Conservation (phyloP, 2,113 vertebrate genomes). For the Forbesichthys papilliferus region DNA sequence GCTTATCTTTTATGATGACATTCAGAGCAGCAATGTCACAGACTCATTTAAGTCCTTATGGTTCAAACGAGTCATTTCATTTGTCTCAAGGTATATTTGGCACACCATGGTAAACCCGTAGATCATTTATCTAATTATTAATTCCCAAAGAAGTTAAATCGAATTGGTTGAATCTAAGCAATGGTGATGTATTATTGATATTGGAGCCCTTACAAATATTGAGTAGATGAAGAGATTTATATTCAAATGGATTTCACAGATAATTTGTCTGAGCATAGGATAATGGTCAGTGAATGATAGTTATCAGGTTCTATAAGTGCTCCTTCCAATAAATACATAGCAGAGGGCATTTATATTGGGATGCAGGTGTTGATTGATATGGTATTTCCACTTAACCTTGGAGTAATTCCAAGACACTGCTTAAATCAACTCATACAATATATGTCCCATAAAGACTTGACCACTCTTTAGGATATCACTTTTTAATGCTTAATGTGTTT, state of each 20-base stretch:
- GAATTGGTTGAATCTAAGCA: slow-evolving; percentile 49
- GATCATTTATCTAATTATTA: slow-evolving; percentile 61
- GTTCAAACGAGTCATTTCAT: slow-evolving; percentile 68
- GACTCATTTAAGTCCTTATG: slow-evolving; percentile 65
- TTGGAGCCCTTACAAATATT: slow-evolving; percentile 57
- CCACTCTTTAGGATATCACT: slow-evolving; percentile 68
- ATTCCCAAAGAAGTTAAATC: slow-evolving; percentile 55
- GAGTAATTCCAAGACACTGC: slow-evolving; percentile 67
- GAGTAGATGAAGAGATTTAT: slow-evolving; percentile 63
- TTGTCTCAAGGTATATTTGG: slow-evolving; percentile 70
- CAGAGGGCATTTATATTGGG: slow-evolving; percentile 67
- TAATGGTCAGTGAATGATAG: slow-evolving; percentile 73
- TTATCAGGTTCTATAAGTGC: slow-evolving; percentile 77
- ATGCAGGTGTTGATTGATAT: slow-evolving; percentile 73
- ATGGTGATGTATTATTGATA: slow-evolving; percentile 59
- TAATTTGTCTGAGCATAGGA: slow-evolving; percentile 70
- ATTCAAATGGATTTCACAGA: slow-evolving; percentile 69
- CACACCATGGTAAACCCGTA: slow-evolving; percentile 68
- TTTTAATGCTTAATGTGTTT: slow-evolving; percentile 69
- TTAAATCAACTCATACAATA: slow-evolving; percentile 66
- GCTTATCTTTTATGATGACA: slow-evolving; percentile 65
- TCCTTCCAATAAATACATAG: slow-evolving; percentile 73
- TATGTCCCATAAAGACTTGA: slow-evolving; percentile 64
- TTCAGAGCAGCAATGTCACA: slow-evolving; percentile 67
- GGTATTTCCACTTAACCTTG: slow-evolving; percentile 80